Conservation (phyloP, 2,797 vertebrate genomes). For the Falco rusticolus region DNA sequence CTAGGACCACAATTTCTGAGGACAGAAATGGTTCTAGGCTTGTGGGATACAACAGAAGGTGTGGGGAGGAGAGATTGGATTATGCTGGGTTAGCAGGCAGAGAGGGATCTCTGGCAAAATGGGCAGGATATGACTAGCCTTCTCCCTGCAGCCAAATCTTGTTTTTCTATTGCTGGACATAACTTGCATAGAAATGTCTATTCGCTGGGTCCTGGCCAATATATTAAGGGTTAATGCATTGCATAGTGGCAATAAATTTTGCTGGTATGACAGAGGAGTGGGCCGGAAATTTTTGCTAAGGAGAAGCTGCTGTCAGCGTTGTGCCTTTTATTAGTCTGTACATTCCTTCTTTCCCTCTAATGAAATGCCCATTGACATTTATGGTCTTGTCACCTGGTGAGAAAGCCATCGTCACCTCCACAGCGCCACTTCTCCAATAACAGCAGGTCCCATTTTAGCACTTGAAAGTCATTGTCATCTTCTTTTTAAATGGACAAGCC, state of each 20-base stretch:
- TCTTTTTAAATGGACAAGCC: neutral
- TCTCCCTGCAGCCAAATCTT: neutral
- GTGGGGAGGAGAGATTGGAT: neutral
- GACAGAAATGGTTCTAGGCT: neutral
- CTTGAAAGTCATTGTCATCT: neutral
- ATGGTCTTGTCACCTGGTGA: conserved; percentile 6
- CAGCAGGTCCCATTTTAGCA: neutral
- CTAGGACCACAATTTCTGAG: neutral
- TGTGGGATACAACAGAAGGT: neutral
- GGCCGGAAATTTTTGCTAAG: neutral
- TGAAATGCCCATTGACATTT: conserved; percentile 57
- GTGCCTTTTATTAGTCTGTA: conserved; percentile 6
- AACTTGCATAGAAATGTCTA: neutral
- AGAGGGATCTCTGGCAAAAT: neutral
- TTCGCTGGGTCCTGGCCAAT: neutral
- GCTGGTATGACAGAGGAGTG: neutral
- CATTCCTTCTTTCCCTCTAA: conserved; percentile 7
- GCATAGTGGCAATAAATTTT: conserved; percentile 11
- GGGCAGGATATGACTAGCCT: neutral
- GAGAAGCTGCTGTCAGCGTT: conserved; percentile 45
- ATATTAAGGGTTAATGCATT: conserved; percentile 27
- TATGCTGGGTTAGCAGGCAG: neutral
- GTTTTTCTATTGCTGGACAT: neutral
- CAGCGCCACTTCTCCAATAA: neutral
- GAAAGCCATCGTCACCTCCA: conserved; percentile 4